Percentiles rank a stretch among this genome's conserved stretches.
Conservation (phyloP, 2,113 vertebrate genomes). For the Phylloscopus trochilus region DNA sequence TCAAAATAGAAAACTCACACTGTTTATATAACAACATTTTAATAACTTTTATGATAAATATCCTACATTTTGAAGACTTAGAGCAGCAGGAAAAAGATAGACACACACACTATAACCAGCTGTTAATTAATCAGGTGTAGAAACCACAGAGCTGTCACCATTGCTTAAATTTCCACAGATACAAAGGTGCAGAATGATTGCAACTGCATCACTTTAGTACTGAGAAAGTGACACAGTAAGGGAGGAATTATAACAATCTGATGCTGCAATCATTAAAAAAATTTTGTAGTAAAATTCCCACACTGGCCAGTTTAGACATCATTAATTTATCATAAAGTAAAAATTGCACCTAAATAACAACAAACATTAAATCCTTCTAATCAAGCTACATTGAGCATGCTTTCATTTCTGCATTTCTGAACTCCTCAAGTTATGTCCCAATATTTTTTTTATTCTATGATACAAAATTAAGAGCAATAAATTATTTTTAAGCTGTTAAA, state of each 20-base stretch:
- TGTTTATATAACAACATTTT: not conserved
- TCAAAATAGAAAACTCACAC: not conserved
- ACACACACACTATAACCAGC: not conserved
- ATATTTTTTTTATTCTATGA: not conserved
- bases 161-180: not conserved
- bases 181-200: not conserved
- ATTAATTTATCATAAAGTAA: not conserved
- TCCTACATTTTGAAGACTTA: not conserved
- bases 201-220: not conserved
- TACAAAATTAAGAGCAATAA: not conserved
- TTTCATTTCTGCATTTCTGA: not conserved
- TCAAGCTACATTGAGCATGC: not conserved
- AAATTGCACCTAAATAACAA: not conserved
- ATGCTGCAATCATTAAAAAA: not conserved
- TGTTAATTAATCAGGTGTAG: not conserved
- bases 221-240: not conserved
- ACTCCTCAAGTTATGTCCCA: not conserved
- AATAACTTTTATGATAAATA: not conserved
- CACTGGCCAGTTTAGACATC: not conserved
- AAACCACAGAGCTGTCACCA: not conserved
- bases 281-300: not conserved
- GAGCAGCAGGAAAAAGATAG: not conserved
- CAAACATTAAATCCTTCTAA: not conserved
- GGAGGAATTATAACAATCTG: not conserved
- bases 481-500: not conserved